phyloP scores from a whole-genome alignment of 2,113 vertebrate species.

The Tamias sibiricus region DNA sequence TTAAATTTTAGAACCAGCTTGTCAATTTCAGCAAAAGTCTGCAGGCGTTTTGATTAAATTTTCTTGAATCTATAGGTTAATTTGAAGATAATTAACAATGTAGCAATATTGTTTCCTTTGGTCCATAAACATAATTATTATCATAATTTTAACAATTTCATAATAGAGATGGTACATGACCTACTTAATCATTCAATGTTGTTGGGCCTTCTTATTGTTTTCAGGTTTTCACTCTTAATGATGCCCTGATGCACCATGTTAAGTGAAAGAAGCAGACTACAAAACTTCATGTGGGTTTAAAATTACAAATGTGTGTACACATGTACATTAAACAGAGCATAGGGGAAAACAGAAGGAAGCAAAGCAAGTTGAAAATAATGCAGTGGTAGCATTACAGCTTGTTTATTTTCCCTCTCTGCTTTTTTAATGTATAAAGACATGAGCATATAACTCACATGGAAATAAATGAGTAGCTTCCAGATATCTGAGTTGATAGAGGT shows the following conservation, averaged over 20 bases:
- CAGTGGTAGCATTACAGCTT: not conserved
- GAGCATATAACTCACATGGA: not conserved
- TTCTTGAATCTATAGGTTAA: not conserved
- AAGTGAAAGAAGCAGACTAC: not conserved
- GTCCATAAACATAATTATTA: not conserved
- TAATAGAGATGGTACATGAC: not conserved
- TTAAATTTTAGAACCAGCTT: constrained; percentile 24
- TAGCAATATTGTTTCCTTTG: not conserved
- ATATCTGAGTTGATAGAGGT: not conserved
- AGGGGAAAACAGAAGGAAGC: not conserved
- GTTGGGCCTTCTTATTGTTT: not conserved
- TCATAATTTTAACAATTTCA: not conserved
- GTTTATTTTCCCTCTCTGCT: not conserved
- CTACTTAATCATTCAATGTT: not conserved
- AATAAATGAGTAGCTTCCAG: not conserved
- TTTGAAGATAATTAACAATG: not conserved
- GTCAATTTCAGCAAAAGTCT: not conserved
- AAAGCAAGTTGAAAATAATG: not conserved
- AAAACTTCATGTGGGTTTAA: not conserved
- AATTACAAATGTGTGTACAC: constrained; percentile 1
- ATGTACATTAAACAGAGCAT: not conserved
- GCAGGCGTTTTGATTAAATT: not conserved
- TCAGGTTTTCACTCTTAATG: not conserved
- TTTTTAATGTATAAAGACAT: not conserved
- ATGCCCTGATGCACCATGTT: not conserved